phyloP scores from a whole-genome alignment of 2,797 vertebrate species.

The Chloroceryle inda region DNA sequence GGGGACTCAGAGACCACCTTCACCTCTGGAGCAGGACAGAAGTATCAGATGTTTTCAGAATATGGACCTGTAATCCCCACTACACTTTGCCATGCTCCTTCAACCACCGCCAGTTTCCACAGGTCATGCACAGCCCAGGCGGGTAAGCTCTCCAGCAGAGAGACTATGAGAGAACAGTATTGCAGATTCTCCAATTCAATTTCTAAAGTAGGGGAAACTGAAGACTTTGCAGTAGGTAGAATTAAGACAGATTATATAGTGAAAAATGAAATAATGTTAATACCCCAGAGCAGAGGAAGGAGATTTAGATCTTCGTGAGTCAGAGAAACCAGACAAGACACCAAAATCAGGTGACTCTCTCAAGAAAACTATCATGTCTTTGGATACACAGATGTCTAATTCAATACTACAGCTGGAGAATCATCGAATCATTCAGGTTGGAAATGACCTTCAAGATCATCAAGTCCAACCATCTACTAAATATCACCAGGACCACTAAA shows the following conservation, averaged over 20 bases:
- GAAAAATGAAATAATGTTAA: background rate
- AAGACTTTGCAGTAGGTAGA: background rate
- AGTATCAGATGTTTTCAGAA: background rate
- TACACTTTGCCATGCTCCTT: background rate
- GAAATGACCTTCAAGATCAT: too few species aligned
- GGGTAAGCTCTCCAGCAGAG: background rate
- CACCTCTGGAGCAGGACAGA: background rate
- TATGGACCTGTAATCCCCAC: background rate
- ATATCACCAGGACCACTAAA: too few species aligned
- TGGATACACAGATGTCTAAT: background rate
- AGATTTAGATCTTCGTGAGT: background rate
- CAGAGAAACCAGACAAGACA: background rate
- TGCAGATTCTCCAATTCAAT: background rate
- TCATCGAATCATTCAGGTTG: too few species aligned
- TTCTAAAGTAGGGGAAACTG: background rate
- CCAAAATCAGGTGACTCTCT: background rate
- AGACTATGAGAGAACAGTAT: background rate
- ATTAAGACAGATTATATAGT: background rate
- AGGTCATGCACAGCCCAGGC: background rate
- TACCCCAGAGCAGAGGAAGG: background rate
- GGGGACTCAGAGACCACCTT: background rate
- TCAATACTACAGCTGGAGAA: background rate
- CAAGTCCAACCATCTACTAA: too few species aligned
- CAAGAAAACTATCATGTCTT: background rate
- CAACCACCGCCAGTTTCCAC: background rate